These are phyloP conservation scores for Anticlea derivata DNA, from an alignment of 2,888 invertebrate genomes.

Conservation along the genomic window DNA sequence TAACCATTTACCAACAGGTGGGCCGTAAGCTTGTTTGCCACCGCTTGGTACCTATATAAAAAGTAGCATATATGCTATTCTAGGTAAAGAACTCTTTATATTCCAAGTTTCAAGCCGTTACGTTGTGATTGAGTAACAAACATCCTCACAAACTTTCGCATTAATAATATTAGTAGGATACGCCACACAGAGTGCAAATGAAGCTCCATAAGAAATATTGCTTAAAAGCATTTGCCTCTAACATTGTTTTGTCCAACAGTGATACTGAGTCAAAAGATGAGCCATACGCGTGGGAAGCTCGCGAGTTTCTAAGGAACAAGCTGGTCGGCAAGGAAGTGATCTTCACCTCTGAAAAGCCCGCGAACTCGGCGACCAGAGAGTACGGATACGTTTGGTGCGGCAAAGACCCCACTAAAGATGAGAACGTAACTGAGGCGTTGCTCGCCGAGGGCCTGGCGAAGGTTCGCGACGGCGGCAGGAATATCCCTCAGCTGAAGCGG, in stretches of 20 bases:
- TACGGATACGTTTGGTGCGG: constrained; percentile 95
- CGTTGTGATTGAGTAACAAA: no score
- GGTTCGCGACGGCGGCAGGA: constrained; percentile 86
- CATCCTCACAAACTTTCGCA: no score
- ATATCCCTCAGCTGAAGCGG: constrained; percentile 85
- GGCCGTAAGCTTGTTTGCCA: no score
- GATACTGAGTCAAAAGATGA: constrained; percentile 92
- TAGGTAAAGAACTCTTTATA: no score
- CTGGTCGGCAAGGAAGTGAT: constrained; percentile 95
- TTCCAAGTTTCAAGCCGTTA: no score
- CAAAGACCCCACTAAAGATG: constrained; percentile 89
- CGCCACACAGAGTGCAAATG: no score
- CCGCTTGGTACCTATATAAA: no score
- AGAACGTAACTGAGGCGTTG: constrained; percentile 94
- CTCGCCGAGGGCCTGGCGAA: constrained; percentile 95
- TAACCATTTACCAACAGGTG: no score
- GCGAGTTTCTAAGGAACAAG: constrained; percentile 96
- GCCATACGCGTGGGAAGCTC: constrained; percentile 98
- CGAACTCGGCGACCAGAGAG: constrained; percentile 90
- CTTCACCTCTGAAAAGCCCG: constrained; percentile 93
- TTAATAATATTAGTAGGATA: no score
- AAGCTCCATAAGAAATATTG: no score
- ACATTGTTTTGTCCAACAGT: constrained; percentile 53
- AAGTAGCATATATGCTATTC: no score
- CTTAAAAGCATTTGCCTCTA: not conserved